phyloP scores from a whole-genome alignment of 2,113 vertebrate genomes.

The Delphinapterus leucas region DNA sequence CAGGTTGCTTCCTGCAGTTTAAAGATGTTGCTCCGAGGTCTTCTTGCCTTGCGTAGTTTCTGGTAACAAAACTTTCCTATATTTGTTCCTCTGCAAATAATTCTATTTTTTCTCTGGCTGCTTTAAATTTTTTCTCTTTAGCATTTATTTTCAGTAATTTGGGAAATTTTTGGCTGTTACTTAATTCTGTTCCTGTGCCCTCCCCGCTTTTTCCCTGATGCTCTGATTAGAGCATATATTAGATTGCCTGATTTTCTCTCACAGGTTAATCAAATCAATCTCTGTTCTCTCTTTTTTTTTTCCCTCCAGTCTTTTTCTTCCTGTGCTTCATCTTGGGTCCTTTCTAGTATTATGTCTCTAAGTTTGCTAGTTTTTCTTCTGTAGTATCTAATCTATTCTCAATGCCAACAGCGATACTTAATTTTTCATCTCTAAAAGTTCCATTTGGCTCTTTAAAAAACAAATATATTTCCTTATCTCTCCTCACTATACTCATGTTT shows the following conservation, averaged over 20 bases:
- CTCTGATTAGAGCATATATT: neutral
- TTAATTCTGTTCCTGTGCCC: neutral
- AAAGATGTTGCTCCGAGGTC: neutral
- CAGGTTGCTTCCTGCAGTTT: neutral
- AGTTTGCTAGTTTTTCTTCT: neutral
- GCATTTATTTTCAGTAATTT: neutral
- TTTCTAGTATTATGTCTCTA: neutral
- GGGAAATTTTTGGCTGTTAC: neutral
- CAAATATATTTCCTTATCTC: neutral
- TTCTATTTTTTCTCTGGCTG: neutral
- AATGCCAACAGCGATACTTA: neutral
- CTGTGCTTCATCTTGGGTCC: neutral
- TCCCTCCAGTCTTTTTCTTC: neutral
- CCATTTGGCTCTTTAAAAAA: neutral
- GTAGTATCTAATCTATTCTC: neutral
- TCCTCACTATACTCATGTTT: neutral
- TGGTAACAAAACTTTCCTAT: neutral
- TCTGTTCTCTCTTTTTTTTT: neutral
- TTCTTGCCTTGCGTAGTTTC: neutral
- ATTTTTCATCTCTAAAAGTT: neutral
- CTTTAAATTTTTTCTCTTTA: neutral
- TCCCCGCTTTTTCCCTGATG: rapidly evolving
- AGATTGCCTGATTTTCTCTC: neutral
- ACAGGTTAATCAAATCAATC: neutral
- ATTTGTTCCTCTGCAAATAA: neutral